Base-by-base conservation (phyloP, 2,888 invertebrate genomes). In the Eustalomyia histrio region DNA sequence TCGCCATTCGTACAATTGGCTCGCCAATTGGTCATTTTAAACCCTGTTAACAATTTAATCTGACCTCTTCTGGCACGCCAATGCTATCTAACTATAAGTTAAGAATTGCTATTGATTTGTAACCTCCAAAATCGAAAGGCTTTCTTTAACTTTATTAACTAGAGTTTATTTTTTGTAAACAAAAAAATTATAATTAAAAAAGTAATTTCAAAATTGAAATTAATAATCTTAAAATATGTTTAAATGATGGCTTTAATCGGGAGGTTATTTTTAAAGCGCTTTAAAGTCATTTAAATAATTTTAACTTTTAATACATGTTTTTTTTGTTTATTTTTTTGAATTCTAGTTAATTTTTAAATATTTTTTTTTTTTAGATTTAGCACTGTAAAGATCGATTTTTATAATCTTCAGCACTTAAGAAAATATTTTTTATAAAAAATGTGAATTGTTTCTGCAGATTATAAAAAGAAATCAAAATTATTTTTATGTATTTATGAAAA, bases 1-100 rank as follows among this genome's bases (percentile, higher is more conserved):
- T 85, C 89, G 88, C 88, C 85, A 86, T 88, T 84, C 87, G 86
- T 87, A 86, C 87, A 85, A 84, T 87, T 88, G 88, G 87, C 87
- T 86, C 85, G 87, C 80, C 80, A 83, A 9, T 0, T 16, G n/a
- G 29, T 33, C 5, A 6, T 52, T 50, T 63, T 60, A 7, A 39
- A 76, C 10, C 12, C 10, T 35, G 35, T 35, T 5, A 14, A 43
- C 5, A 61, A 64, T 60, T 39, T 14, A 14, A 58, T 39, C 39
- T 53, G 9, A 10, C 2, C 1, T 24, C 58, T 52, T 35, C 21
- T 65, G 82, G 76, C 65, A 82, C 71, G 76, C 76, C 82, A 67
- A 12, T 60, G 12, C 33, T 16, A 3, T 18, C 10, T n/a, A n/a
- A n/a, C n/a, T 43, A 69, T 16, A 47, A 64, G 63, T 75, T 79